phyloP scores from a whole-genome alignment of 2,113 vertebrate species.

The Trinectes maculatus region DNA sequence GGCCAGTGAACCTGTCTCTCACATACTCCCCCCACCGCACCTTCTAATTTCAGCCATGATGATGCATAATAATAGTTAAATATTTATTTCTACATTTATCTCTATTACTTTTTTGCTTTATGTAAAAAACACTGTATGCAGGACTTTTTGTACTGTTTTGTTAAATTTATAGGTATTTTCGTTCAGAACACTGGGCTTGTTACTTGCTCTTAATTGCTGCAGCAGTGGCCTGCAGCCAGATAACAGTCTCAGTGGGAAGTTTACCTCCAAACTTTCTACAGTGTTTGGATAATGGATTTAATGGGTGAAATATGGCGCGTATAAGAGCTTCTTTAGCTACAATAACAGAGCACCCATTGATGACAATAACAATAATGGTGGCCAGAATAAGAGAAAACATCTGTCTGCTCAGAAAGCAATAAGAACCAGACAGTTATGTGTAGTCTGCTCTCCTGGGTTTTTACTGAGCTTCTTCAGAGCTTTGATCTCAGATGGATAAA shows the following conservation, averaged over 20 bases:
- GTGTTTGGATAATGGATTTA: neutral
- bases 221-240: neutral
- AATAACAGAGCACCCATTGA: conserved; percentile 8
- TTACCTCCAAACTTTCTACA: neutral
- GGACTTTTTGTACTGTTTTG: too few species aligned
- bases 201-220: neutral
- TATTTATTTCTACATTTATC: too few species aligned
- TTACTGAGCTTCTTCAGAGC: conserved; percentile 15
- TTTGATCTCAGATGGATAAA: conserved; percentile 60
- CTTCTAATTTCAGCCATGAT: too few species aligned
- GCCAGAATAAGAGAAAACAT: conserved; percentile 17
- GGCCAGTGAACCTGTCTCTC: too few species aligned
- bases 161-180: too few species aligned
- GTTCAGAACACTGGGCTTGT: too few species aligned
- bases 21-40: too few species aligned
- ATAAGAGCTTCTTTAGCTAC: neutral
- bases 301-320: neutral
- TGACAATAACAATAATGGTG: conserved; percentile 11
- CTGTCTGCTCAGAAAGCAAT: conserved; percentile 22
- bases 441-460: too few species aligned
- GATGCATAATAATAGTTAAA: too few species aligned
- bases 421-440: too few species aligned
- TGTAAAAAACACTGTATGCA: too few species aligned
- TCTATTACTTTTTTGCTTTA: too few species aligned
- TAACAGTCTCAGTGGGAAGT: neutral